Evolutionary conservation across 2,888 invertebrate genomes (phyloP).

Genomic region (Phorcus lineatus): DNA sequence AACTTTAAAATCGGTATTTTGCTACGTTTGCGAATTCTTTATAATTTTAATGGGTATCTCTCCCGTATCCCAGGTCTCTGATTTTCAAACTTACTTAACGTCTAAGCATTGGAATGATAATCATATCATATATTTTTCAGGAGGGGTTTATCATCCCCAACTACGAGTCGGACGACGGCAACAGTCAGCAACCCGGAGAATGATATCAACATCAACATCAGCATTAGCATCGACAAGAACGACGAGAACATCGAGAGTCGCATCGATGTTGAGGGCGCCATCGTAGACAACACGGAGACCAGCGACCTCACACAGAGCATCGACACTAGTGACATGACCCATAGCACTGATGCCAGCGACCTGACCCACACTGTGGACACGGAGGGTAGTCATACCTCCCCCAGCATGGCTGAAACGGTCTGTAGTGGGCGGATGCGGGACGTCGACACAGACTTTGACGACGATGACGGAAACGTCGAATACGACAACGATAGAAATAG

Average conservation of each 20-base stretch:
- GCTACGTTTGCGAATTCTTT: too few relatives aligned
- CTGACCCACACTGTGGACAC: not conserved
- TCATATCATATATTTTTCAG: not conserved
- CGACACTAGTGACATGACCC: not conserved
- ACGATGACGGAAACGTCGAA: not conserved
- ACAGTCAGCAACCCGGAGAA: not conserved
- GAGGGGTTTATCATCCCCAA: slow-evolving; percentile 9
- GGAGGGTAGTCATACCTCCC: not conserved
- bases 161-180: not conserved
- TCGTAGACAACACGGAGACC: not conserved
- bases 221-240: slow-evolving; percentile 13
- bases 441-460: not conserved
- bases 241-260: not conserved
- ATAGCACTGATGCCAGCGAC: not conserved
- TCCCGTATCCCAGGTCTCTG: too few relatives aligned
- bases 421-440: not conserved
- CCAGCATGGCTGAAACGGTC: not conserved
- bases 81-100: too few relatives aligned
- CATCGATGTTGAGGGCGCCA: not conserved
- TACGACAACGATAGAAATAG: not conserved
- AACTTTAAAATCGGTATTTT: too few relatives aligned
- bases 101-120: too few relatives aligned
- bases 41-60: too few relatives aligned
- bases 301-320: not conserved
- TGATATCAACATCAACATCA: slow-evolving; percentile 20